These are phyloP conservation scores for Drosophila prostipennis DNA, from an alignment of 2,888 invertebrate genomes.

Conservation along the genomic window DNA sequence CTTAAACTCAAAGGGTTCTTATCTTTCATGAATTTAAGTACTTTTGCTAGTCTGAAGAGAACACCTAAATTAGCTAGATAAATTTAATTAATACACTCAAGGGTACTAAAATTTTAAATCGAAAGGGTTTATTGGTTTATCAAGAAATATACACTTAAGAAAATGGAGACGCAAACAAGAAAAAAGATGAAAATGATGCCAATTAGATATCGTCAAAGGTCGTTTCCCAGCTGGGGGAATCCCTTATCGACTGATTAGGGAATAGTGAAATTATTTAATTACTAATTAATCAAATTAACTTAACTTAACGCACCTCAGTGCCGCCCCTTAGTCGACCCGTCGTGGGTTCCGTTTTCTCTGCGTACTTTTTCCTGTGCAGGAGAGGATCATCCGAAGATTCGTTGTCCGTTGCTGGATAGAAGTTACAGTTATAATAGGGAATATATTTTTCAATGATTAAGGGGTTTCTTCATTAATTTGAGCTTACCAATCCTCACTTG, in stretches of 20 bases:
- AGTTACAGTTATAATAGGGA: no score
- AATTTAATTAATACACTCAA: neutral
- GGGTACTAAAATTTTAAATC: neutral
- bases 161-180: neutral
- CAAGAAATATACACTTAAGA: constrained; percentile 36
- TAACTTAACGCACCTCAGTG: neutral
- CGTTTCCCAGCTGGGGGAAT: constrained; percentile 37
- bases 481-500: constrained; percentile 11
- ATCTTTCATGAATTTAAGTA: neutral
- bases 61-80: neutral
- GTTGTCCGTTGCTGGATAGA: neutral
- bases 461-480: no score
- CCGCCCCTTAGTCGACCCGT: neutral
- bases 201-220: constrained; percentile 21
- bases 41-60: no score
- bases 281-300: no score
- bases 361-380: neutral
- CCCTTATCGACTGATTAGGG: constrained; percentile 7
- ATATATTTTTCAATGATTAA: no score
- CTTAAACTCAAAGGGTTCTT: constrained; percentile 7
- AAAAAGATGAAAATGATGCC: neutral
- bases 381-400: constrained; percentile 9
- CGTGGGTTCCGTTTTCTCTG: neutral
- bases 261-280: neutral
- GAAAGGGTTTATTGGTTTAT: constrained; percentile 5